Percentiles rank a stretch among this genome's conserved stretches.
Conservation (phyloP, 2,888 invertebrate genomes). For the Hydriomena furcata region DNA sequence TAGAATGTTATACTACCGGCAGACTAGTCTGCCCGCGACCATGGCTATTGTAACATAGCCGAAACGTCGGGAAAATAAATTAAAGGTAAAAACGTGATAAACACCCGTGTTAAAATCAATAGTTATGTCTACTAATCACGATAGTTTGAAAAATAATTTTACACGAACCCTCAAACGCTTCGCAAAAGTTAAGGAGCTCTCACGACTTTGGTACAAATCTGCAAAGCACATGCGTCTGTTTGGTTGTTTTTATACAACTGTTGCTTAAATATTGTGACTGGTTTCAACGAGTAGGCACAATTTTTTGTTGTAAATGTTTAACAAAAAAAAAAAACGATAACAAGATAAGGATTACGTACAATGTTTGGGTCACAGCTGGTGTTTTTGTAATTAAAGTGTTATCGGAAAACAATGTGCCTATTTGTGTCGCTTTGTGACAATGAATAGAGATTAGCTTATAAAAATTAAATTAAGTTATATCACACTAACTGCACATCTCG, state of each 20-base stretch:
- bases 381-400: conserved; percentile 22
- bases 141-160: conserved; percentile 22
- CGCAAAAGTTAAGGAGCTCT: conserved; percentile 19
- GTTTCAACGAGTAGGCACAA: conserved; percentile 35
- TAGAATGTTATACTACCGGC: too few relatives aligned
- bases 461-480: not conserved
- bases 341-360: conserved; percentile 11
- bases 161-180: conserved; percentile 5
- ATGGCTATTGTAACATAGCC: too few relatives aligned
- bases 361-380: conserved; percentile 17
- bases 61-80: too few relatives aligned
- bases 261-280: conserved; percentile 62
- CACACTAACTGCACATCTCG: too few relatives aligned
- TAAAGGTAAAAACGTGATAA: too few relatives aligned
- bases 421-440: conserved; percentile 8
- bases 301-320: conserved; percentile 30
- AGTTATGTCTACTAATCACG: not conserved
- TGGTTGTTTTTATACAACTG: conserved; percentile 48
- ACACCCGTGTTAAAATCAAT: too few relatives aligned
- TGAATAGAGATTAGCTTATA: conserved; percentile 9
- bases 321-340: conserved; percentile 25
- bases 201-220: conserved; percentile 44
- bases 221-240: conserved; percentile 55
- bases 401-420: conserved; percentile 4
- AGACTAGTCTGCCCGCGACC: too few relatives aligned